Evolutionary conservation across 2,888 invertebrate species (phyloP), one percentile per base, ranked within the genome.

Genomic region (Agapostemon virescens): DNA sequence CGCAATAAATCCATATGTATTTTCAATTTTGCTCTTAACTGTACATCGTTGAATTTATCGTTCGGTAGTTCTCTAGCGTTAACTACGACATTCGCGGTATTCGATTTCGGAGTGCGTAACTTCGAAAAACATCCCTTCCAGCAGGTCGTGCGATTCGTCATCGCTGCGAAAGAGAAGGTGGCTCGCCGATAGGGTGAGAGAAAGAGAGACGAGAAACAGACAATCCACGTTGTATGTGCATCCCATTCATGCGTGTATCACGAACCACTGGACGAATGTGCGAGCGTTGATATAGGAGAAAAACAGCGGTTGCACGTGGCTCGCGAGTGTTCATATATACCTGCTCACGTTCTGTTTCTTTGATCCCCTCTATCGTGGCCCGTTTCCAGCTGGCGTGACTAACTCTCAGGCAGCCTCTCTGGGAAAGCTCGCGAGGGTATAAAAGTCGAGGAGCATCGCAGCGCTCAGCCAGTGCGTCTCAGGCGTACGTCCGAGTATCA

Each of bases 231-330:
- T 5, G 38, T 69, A 74, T 77, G 58, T 64, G 45, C n/a, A 71
- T 49, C 70, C 74, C 68, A 81, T 81, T 80, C 82, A 81, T 81
- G 74, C 71, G 74, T 71, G 55, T 72, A 72, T 77, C 74, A 81
- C 77, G 77, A 77, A 45, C 55, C 74, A n/a, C 69, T 69, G 73
- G 68, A 45, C 67, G 52, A 81, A 77, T 61, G 73, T 67, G 67
- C 63, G 68, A 69, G 73, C 69, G 61, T 78, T 49, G 73, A 17
- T 42, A 76, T 49, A 76, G n/a, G 79, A 49, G 83, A 86, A 88
- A 87, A 88, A 85, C 85, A 85, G 74, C 77, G 64, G 81, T 85
- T 86, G 89, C 91, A 91, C 90, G 91, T 88, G 90, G 87, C 84
- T 80, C 79, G 83, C 82, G 91, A 91, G 88, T 91, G 90, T 75